Evolutionary conservation across 2,113 vertebrate species (phyloP), one percentile per base, ranked within the genome.

Genomic region (Lophotis ruficrista): DNA sequence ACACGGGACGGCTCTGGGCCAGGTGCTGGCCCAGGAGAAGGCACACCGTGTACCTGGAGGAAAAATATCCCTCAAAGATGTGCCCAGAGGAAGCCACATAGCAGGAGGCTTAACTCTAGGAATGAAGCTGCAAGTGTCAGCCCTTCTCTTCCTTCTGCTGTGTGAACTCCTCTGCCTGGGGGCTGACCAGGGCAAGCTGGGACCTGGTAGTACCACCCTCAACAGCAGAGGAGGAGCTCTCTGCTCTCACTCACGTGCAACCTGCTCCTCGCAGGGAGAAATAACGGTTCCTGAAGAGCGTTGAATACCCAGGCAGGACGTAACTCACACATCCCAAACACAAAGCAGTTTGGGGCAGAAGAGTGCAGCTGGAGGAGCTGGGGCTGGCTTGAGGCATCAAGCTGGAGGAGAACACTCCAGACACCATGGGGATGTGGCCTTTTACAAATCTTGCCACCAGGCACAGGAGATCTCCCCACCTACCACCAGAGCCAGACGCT

Each of bases 401-500:
- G 38, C 50, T 66, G 64, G 41, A 77, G 48, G 16, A 87, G 27
- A 61, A 2, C 51, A 30, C 54, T 62, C 37, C 24, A 58, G 10
- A 31, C 28, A 41, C 4, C 31, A 27, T 2, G 17, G 48, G 72
- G 66, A 51, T 45, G 65, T 18, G 37, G 19, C 6, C 28, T 48
- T 35, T 22, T 23, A 43, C 28, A 33, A 47, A 1, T 12, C 27
- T 37, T 62, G 31, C n/a, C 70, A 58, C 70, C 38, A 33, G 0
- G 19, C 56, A 61, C 5, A 78, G 60, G 23, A 58, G 7, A n/a
- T 31, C 11, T 72, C 24, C 31, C 41, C 66, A 47, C 7, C 8
- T 3, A 56, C 22, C 66, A 21, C 38, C 0, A 1, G 12, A 65
- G 27, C 5, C 9, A 27, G 6, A 1, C 0, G 33, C 54, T 56